Conservation (phyloP, 2,113 vertebrate species). For the Herpetotheres cachinnans region DNA sequence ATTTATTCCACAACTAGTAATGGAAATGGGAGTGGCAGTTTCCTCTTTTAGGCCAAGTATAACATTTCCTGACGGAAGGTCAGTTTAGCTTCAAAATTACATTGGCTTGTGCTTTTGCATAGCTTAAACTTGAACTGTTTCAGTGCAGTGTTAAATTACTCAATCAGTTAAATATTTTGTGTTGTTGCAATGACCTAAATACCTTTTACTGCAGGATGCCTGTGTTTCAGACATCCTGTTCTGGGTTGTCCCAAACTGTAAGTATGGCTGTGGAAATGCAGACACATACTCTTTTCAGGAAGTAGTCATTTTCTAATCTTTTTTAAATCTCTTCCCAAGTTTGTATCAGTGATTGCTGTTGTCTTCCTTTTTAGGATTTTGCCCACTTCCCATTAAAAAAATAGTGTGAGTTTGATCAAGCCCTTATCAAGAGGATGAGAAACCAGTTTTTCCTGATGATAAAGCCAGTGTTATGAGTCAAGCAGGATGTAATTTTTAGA, state of each 20-base stretch:
- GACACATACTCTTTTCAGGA: neutral
- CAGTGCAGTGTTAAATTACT: neutral
- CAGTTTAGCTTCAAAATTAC: neutral
- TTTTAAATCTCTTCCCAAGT: neutral
- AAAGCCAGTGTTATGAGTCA: neutral
- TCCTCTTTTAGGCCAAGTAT: conserved; percentile 3
- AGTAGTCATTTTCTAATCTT: neutral
- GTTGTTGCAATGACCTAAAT: neutral
- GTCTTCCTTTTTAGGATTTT: neutral
- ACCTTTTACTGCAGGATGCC: neutral
- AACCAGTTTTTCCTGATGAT: neutral
- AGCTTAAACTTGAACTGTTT: neutral
- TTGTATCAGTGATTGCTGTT: neutral
- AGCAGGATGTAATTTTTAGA: neutral
- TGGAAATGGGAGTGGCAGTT: neutral
- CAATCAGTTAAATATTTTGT: neutral
- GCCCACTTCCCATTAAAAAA: neutral
- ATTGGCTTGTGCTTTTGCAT: neutral
- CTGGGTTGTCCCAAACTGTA: neutral
- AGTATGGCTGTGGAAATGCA: neutral
- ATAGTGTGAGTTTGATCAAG: neutral
- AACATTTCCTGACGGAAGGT: neutral
- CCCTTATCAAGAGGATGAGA: neutral
- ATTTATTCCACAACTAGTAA: neutral
- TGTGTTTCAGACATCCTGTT: neutral